phyloP scores from a whole-genome alignment of 2,888 invertebrate species.

The Adelphocoris suturalis region DNA sequence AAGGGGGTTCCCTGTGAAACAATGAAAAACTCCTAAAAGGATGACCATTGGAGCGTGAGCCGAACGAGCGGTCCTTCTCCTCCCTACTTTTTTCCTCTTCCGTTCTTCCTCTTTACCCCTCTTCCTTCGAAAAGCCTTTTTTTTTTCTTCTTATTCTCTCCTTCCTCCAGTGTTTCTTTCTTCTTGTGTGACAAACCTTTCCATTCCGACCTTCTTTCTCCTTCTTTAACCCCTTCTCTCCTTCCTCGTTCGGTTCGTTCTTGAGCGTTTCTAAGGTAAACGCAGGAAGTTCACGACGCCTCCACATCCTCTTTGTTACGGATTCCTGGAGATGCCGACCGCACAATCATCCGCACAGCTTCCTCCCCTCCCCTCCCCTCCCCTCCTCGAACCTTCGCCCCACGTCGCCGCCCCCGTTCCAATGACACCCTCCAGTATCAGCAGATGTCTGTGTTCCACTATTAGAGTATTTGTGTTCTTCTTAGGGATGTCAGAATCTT shows the following conservation, averaged over 20 bases:
- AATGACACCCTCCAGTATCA: too few relatives aligned
- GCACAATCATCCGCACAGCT: conserved; percentile 56
- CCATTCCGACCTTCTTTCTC: conserved; percentile 40
- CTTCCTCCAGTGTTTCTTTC: conserved; percentile 23
- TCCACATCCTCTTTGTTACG: conserved; percentile 72
- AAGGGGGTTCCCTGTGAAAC: conserved; percentile 41
- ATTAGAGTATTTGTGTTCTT: too few relatives aligned
- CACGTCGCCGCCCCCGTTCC: neutral
- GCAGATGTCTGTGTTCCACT: too few relatives aligned
- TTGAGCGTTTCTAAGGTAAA: conserved; percentile 58
- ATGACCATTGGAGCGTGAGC: conserved; percentile 67
- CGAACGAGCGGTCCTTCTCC: conserved; percentile 50
- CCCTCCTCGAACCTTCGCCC: neutral
- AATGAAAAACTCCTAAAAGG: conserved; percentile 64
- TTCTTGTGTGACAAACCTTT: conserved; percentile 62
- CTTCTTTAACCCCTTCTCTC: conserved; percentile 36
- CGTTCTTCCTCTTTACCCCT: conserved; percentile 38
- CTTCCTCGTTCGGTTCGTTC: conserved; percentile 19
- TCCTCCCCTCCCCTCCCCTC: conserved; percentile 9
- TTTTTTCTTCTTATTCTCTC: conserved; percentile 42
- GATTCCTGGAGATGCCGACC: conserved; percentile 69
- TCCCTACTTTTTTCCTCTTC: conserved; percentile 33
- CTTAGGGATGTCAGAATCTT: too few relatives aligned
- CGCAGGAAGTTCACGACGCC: conserved; percentile 70
- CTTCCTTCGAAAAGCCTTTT: neutral